Evolutionary conservation across 2,888 invertebrate genomes (phyloP), one percentile per base, ranked within the genome.

Genomic region (Cantharis nigra): DNA sequence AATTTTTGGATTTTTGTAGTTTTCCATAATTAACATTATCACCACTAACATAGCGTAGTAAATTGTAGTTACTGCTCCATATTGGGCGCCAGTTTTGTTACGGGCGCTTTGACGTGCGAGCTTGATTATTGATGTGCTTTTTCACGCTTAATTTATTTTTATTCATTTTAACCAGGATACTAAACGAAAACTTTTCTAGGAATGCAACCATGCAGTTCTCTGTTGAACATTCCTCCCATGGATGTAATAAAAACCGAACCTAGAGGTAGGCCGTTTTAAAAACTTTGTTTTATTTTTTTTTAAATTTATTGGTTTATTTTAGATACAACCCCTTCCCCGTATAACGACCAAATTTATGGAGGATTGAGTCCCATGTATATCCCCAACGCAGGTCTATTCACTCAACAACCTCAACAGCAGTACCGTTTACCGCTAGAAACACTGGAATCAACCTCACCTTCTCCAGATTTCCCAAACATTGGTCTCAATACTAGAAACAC

Each of bases 181-280:
- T 75, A 70, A 73, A 14, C 63, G 5, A 18, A 10, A 20, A 16
- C 11, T 63, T 67, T 77, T 80, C 69, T 77, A 80, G 72, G 69
- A 72, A 26, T 73, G 11, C 75, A 69, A 28, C 62, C 65, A 49
- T 49, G 62, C 30, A 71, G 69, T 26, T 76, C 79, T 64, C 74
- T 81, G 26, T 65, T 83, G 63, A 85, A 82, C 79, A 82, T 81
- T 67, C 83, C 82, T 11, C 13, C 23, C 16, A 82, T 84, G 80
- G 84, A 85, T 30, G 77, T 82, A n/a, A 84, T 89, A 9, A 89
- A 89, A 84, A 83, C 83, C 13, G 89, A 89, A 83, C 88, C 89
- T n/a, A 84, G 86, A 85, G 88, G 88, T 88, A 85, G 82, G 72
- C 26, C 23, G 62, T 71, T 62, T n/a, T 7, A 9, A 49, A 49